Evolutionary conservation across 2,113 vertebrate genomes (phyloP), one percentile per base, ranked within the genome.

Genomic region (Jacana jacana): DNA sequence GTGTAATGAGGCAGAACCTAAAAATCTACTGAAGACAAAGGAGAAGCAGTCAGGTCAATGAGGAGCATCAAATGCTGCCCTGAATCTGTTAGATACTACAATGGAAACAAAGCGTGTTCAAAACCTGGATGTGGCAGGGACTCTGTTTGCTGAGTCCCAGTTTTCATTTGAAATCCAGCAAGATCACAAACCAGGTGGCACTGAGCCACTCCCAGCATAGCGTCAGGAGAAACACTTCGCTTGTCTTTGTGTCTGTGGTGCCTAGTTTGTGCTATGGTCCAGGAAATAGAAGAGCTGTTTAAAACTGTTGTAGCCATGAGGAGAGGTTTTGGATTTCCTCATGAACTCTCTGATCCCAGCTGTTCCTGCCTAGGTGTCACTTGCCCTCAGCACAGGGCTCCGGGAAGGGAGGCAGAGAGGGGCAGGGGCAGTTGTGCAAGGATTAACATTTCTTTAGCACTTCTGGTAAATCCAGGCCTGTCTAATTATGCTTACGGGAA

Each of bases 1-100:
- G 89, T 82, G 85, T 48, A 89, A 72, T 90, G 91, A 94, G 11
- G 60, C 90, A 91, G 88, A 91, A 95, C 42, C 14, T 91, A 55
- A 88, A 96, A 94, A 91, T 81, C 51, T 89, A 31, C 83, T 48
- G 48, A 71, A 84, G 46, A 78, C 31, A 89, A 79, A 92, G 48
- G 20, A 83, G 71, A 87, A 89, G 57, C 69, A 84, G 65, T 1
- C 52, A 76, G 73, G 91, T 87, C 91, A 92, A n/a, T 33, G 48
- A 39, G 39, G 55, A 81, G 30, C 25, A 13, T 91, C 60, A 55
- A 55, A 83, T 37, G 31, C 51, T 83, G 80, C 68, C 63, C 76
- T 39, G 80, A 93, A 88, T 77, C 86, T 78, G 11, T 46, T 48
- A 33, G 76, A 33, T 63, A 7, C 37, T 52, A 3, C 0, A 2